Conservation (phyloP, 2,797 vertebrate genomes). For the Sebastes hubbsi region DNA sequence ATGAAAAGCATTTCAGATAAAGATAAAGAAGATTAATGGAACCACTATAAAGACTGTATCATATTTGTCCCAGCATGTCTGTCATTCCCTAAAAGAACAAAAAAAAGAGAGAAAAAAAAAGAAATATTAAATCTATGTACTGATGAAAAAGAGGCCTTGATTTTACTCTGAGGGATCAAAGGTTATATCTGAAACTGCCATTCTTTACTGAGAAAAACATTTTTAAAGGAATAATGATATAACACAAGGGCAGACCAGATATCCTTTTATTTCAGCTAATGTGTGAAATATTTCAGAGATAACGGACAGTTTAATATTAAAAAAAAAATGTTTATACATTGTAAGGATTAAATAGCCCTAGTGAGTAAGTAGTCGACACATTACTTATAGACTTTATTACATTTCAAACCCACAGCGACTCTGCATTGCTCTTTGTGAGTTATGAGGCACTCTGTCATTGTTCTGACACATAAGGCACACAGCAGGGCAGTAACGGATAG, state of each 20-base stretch:
- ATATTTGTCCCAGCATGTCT: slow-evolving; percentile 95
- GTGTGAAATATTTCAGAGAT: slow-evolving; percentile 67
- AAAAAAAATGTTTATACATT: slow-evolving; percentile 74
- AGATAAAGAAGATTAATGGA: slow-evolving; percentile 83
- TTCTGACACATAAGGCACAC: slow-evolving; percentile 75
- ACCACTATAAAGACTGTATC: slow-evolving; percentile 89
- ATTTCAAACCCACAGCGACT: slow-evolving; percentile 67
- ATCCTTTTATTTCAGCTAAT: slow-evolving; percentile 77
- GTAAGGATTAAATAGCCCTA: slow-evolving; percentile 76
- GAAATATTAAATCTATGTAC: slow-evolving; percentile 81
- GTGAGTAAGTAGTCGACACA: slow-evolving; percentile 70
- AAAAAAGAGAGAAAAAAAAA: slow-evolving; percentile 71
- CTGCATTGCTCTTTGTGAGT: slow-evolving; percentile 75
- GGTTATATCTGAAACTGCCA: slow-evolving; percentile 88
- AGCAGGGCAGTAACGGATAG: slow-evolving; percentile 73
- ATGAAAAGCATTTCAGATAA: slow-evolving; percentile 84
- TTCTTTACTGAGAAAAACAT: slow-evolving; percentile 82
- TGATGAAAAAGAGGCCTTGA: slow-evolving; percentile 89
- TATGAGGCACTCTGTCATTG: slow-evolving; percentile 71
- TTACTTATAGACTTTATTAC: slow-evolving; percentile 76
- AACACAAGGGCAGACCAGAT: slow-evolving; percentile 79
- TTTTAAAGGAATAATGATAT: slow-evolving; percentile 79
- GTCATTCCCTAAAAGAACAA: slow-evolving; percentile 90
- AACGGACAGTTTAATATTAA: slow-evolving; percentile 74
- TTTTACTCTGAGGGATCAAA: slow-evolving; percentile 85